Base-by-base conservation (phyloP, 2,113 vertebrate species). In the Channa argus region DNA sequence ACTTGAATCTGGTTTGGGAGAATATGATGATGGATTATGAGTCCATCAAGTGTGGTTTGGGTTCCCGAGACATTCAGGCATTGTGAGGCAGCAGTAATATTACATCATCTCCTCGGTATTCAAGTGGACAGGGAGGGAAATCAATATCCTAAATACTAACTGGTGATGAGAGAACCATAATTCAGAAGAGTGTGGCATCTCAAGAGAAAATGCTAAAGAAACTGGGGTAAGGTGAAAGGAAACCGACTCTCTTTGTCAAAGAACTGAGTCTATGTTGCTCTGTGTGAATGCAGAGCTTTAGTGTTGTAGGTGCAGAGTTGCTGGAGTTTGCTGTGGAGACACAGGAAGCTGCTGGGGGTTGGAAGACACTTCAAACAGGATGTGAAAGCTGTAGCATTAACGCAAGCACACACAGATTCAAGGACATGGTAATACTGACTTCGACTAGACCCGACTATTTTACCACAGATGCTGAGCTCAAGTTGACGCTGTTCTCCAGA, bases 301-400 rank as follows among this genome's bases (percentile, higher is more conserved):
- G 15, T 15, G 37, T 1, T 12, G 68, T 64, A 15, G n/a, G 47
- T 76, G 74, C 60, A 77, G 6, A 37, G 34, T 4, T 66, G 81
- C 72, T 73, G 77, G 77, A 84, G 71, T 86, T 83, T 76, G 75
- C 77, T 73, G 83, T 77, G 86, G 85, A 88, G 90, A 86, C 80
- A 81, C 91, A 94, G 93, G 93, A 94, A 94, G 85, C 74, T 80
- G 80, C 88, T 71, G 86, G 88, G 89, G 91, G 91, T 90, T 85
- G 89, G 91, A 92, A 91, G 88, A 92, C 71, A 75, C 66, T 81
- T 72, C 71, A 85, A 91, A 92, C 90, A 94, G 93, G 93, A 94
- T 88, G 91, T 91, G 85, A 93, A 91, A 44, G 80, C 83, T 52
- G 72, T 72, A 75, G 62, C 67, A 47, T 77, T 67, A 56, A 60